Base-by-base conservation (phyloP, 1,140 invertebrate species). In the Trichonephila inaurata region DNA sequence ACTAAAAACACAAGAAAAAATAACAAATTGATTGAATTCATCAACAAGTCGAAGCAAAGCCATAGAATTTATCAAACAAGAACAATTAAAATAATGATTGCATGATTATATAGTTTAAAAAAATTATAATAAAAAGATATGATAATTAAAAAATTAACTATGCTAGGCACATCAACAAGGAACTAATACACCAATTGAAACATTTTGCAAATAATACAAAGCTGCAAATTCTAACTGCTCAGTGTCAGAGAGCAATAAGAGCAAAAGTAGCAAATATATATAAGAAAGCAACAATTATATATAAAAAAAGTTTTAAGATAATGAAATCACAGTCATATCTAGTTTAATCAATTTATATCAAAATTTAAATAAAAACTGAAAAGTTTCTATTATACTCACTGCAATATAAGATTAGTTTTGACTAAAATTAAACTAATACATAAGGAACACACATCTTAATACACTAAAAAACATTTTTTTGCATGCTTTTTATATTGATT, bases 201-300 rank as follows among this genome's bases (percentile, higher is more conserved):
- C 28, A 77, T 77, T 40, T 72, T 77, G 62, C 24, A 77, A 40
- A 77, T 72, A 72, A 72, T 28, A 77, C 72, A 77, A 64, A 77
- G 72, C 72, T 77, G 72, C 72, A 77, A 51, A 77, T 40, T 77
- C 16, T 33, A 77, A 77, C 28, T 77, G 72, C 16, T 40, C 28
- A 77, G 28, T 77, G 28, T 40, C 28, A 28, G 24, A 33, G 28
- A 77, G 28, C 72, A 77, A 40, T 77, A 77, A 18, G 72, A 77
- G 72, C 72, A 77, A 77, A 19, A 77, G 72, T 40, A 77, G 33
- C 24, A 28, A n/a, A 14, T 24, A 69, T 69, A 69, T 69, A 69
- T 21, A 69, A 69, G 28, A 77, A 77, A 18, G 51, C 51, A 51
- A 51, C 51, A 51, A 51, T 51, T 51, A 12, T 77, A 18, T 77